A percentile compares a stretch with the other conserved stretches of the same genome.
These are phyloP conservation scores for Rambutsinella grinnellia DNA, from an alignment of 2,888 invertebrate genomes.

Conservation along the genomic window DNA sequence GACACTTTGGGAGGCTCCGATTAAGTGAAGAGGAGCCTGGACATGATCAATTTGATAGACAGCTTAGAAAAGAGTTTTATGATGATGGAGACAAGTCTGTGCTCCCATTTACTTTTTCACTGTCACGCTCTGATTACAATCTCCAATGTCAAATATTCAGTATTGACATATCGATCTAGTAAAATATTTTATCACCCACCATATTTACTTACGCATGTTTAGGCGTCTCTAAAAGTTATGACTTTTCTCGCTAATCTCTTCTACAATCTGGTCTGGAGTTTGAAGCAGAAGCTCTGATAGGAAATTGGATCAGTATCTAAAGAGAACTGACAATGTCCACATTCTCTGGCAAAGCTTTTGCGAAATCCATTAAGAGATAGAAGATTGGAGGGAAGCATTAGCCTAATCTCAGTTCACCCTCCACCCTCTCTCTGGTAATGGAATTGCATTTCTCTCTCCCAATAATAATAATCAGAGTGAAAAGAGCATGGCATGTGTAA, in stretches of 20 bases:
- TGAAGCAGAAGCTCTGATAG: not conserved
- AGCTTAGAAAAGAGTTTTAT: too few species aligned
- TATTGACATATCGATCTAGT: not conserved
- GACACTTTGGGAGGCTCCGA: too few species aligned
- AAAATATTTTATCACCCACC: not conserved
- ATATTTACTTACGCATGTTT: not conserved
- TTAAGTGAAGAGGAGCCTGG: too few species aligned
- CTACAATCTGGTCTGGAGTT: not conserved
- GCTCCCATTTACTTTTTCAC: too few species aligned
- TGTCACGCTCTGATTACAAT: too few species aligned
- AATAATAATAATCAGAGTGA: constrained; percentile 18
- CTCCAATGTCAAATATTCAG: not conserved
- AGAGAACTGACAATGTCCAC: not conserved
- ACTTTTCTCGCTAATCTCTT: not conserved
- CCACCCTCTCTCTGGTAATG: not conserved
- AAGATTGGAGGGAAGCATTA: constrained; percentile 32
- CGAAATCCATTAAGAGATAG: constrained; percentile 2
- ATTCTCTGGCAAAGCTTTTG: not conserved
- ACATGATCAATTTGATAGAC: too few species aligned
- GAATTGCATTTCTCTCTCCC: constrained; percentile 14
- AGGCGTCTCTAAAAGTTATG: not conserved
- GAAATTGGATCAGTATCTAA: not conserved
- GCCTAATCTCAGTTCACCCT: constrained; percentile 15
- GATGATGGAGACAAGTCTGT: too few species aligned
- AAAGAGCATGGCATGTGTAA: constrained; percentile 11